Base-by-base conservation (phyloP, 2,113 vertebrate species). In the Lophura nycthemera region DNA sequence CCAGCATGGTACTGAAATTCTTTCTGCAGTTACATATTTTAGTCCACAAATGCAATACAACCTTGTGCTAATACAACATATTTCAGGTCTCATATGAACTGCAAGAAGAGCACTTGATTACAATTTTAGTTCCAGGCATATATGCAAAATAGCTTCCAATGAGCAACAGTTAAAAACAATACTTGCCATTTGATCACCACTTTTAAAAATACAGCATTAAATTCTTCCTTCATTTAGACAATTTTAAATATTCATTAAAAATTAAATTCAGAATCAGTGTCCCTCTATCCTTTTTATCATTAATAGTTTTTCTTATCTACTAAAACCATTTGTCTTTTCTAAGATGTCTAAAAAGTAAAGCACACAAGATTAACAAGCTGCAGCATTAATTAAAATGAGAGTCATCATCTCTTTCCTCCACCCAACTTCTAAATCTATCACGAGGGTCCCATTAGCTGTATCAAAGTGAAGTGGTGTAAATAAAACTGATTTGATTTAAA, bases 331-430 rank as follows among this genome's bases (percentile, higher is more conserved):
- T 97, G 96, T 97, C 95, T 96, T 96, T 80, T 78, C 88, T 90
- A 97, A 93, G 42, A 97, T 72, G 91, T 85, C 92, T 69, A 86
- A 91, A 92, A 96, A 96, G 91, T 94, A 92, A 94, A 94, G 84
- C 19, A 0, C 2, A 17, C 50, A 90, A 95, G 96, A 96, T 97
- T 96, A 97, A 95, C 86, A 96, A 96, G 91, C 90, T 83, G 78
- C 90, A 87, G 85, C 75, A 94, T 95, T 97, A 97, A 98, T 97
- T 97, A 96, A 96, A 97, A 87, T 89, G 43, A 96, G 84, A 97
- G 88, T 93, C 88, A 61, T 83, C 92, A 92, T 66, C 95, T 95
- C 84, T 72, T 93, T 86, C 70, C 77, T 92, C 91, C 32, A 82
- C 88, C 89, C 84, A 88, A 81, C 77, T 94, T 83, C 81, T 86